These are phyloP conservation scores for Raja brachyura DNA, from an alignment of 2,113 vertebrate species.

Conservation along the genomic window DNA sequence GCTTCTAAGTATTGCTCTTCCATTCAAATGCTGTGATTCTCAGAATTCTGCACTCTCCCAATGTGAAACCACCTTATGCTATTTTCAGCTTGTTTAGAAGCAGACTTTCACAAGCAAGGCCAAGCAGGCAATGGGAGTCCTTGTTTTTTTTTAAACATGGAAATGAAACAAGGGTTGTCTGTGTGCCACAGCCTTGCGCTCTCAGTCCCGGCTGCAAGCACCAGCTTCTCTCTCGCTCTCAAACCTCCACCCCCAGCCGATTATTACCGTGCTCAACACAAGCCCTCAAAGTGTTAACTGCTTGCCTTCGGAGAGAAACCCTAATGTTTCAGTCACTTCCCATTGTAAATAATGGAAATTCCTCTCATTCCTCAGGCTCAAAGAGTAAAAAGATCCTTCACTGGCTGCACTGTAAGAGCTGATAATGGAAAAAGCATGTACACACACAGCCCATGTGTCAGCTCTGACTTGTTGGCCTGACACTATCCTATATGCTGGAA, in stretches of 20 bases:
- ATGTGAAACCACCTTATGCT: not conserved
- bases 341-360: constrained; percentile 38
- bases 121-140: not conserved
- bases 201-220: not conserved
- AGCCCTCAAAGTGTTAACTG: constrained; percentile 22
- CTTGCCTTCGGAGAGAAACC: not conserved
- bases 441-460: constrained; percentile 26
- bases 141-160: no score
- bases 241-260: no score
- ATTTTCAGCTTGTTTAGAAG: not conserved
- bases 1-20: not conserved
- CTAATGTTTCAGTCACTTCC: constrained; percentile 32
- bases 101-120: not conserved
- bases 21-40: not conserved
- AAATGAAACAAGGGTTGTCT: constrained; percentile 13
- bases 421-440: constrained; percentile 39
- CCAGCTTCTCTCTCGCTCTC: not conserved
- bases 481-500: constrained; percentile 52
- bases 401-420: not conserved
- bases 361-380: constrained; percentile 24
- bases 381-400: constrained; percentile 29
- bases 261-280: not conserved
- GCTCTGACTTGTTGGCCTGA: constrained; percentile 39
- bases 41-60: not conserved
- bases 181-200: not conserved